These are phyloP conservation scores for Philopedon plagiatum DNA, from an alignment of 2,888 invertebrate genomes.

Conservation along the genomic window DNA sequence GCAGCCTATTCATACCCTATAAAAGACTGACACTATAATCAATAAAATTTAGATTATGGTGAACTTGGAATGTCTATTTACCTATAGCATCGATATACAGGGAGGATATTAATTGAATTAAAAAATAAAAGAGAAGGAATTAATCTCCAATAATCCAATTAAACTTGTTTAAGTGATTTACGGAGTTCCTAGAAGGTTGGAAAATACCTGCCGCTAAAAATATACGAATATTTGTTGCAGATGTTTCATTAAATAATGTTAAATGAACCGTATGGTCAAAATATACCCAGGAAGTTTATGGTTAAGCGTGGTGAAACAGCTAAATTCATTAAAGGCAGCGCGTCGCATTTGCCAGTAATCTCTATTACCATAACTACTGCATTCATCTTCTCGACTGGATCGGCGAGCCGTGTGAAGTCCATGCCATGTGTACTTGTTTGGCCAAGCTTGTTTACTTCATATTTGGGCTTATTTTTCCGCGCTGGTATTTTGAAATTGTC, in stretches of 20 bases:
- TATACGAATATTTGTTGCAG: not conserved
- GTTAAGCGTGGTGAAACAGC: too few species aligned
- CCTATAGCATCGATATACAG: not conserved
- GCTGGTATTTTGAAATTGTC: too few species aligned
- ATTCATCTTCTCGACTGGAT: too few species aligned
- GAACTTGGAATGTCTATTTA: constrained; percentile 10
- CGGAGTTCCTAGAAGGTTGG: not conserved
- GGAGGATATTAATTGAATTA: constrained; percentile 3
- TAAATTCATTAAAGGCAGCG: too few species aligned
- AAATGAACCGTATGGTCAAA: too few species aligned
- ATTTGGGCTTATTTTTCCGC: too few species aligned
- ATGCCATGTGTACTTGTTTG: too few species aligned
- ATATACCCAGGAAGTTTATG: too few species aligned
- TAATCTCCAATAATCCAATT: not conserved
- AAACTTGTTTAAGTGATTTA: not conserved
- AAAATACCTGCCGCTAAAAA: not conserved
- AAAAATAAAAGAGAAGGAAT: not conserved
- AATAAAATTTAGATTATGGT: constrained; percentile 32
- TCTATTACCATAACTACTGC: too few species aligned
- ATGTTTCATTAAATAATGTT: not conserved
- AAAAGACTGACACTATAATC: constrained; percentile 24
- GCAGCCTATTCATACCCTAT: constrained; percentile 3
- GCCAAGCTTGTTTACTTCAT: too few species aligned
- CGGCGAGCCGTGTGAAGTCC: too few species aligned
- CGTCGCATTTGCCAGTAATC: too few species aligned